These are phyloP conservation scores for Salvelinus sp. DNA, from an alignment of 2,113 vertebrate species.

Conservation along the genomic window DNA sequence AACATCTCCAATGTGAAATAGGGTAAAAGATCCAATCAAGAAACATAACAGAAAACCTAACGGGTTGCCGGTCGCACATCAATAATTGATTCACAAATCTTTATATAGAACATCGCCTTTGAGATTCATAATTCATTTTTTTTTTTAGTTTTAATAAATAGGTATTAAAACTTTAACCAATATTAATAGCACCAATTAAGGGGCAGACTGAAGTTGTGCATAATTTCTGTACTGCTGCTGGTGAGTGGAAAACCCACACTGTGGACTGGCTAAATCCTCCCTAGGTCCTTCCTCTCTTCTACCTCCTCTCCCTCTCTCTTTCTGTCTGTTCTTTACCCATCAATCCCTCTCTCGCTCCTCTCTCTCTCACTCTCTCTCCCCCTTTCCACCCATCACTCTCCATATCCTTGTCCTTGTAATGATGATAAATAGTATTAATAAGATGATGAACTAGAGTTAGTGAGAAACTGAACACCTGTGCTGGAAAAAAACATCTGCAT, in stretches of 20 bases:
- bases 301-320: slow-evolving; percentile 1
- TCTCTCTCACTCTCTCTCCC: slow-evolving; percentile 3
- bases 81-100: too few species aligned
- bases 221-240: slow-evolving; percentile 19
- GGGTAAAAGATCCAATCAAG: too few species aligned
- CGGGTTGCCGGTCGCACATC: too few species aligned
- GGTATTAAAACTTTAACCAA: slow-evolving; percentile 78
- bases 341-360: slow-evolving; percentile 13
- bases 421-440: slow-evolving; percentile 16
- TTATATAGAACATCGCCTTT: too few species aligned
- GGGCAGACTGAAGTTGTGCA: slow-evolving; percentile 45
- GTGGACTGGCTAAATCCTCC: background rate
- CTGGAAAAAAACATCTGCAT: slow-evolving; percentile 24
- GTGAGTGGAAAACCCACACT: slow-evolving; percentile 47
- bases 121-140: too few species aligned
- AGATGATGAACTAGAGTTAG: slow-evolving; percentile 10
- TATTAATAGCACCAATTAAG: slow-evolving; percentile 79
- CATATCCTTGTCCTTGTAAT: slow-evolving; percentile 6
- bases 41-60: too few species aligned
- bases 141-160: too few species aligned
- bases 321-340: slow-evolving; percentile 1
- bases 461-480: slow-evolving; percentile 54
- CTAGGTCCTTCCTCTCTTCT: background rate
- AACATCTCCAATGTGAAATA: too few species aligned
- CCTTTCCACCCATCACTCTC: slow-evolving; percentile 4